A percentile compares a stretch with the other conserved stretches of the same genome.
Evolutionary conservation across 2,888 invertebrate genomes (phyloP).

Genomic region (Hypselothyrea guttata): DNA sequence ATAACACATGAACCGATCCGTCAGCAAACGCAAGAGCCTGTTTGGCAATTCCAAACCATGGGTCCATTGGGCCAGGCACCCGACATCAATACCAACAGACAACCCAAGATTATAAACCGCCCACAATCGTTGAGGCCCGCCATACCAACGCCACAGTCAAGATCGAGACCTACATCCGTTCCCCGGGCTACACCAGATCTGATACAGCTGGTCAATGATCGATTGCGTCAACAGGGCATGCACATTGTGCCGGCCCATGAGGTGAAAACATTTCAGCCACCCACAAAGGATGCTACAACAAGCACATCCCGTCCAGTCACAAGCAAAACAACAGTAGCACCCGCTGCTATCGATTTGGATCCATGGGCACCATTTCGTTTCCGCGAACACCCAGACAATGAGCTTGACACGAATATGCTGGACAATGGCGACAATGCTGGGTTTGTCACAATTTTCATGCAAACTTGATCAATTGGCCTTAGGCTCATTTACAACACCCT

Average conservation of each 20-base stretch:
- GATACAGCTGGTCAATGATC: slow-evolving; percentile 52
- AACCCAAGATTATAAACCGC: slow-evolving; percentile 35
- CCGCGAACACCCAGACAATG: slow-evolving; percentile 32
- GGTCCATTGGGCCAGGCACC: slow-evolving; percentile 21
- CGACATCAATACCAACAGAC: not conserved
- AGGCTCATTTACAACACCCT: not conserved
- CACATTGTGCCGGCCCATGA: slow-evolving; percentile 48
- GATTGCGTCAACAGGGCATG: slow-evolving; percentile 59
- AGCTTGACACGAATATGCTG: slow-evolving; percentile 21
- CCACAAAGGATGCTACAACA: not conserved
- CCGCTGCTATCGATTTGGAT: slow-evolving; percentile 32
- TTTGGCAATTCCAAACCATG: slow-evolving; percentile 15
- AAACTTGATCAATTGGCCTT: slow-evolving; percentile 10
- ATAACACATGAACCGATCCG: not conserved
- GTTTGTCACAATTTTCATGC: slow-evolving; percentile 41
- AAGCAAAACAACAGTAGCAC: not conserved
- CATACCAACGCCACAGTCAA: not conserved
- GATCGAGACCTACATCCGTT: not conserved
- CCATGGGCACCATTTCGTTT: slow-evolving; percentile 62
- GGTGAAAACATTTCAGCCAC: slow-evolving; percentile 3
- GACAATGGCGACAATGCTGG: slow-evolving; percentile 27
- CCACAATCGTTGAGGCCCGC: slow-evolving; percentile 10
- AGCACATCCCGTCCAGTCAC: slow-evolving; percentile 7
- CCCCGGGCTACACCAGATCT: slow-evolving; percentile 10
- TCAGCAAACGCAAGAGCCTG: not conserved